These are phyloP conservation scores for Pristiophorus japonicus DNA, from an alignment of 2,113 vertebrate species.

Conservation along the genomic window DNA sequence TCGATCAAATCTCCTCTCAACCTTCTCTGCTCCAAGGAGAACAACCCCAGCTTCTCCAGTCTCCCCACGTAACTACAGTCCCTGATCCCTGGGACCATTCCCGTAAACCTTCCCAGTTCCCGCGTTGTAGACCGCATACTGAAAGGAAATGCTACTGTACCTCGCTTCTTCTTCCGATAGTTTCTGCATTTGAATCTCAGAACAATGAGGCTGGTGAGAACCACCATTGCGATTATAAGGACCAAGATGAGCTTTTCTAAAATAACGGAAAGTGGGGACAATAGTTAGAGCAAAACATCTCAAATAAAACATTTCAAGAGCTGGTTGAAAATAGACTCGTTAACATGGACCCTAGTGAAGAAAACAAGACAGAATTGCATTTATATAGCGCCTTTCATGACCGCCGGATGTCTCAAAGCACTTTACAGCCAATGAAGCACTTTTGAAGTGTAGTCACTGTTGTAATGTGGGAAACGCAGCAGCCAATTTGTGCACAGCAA, in stretches of 20 bases:
- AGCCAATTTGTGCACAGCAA: not conserved
- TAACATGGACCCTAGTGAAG: not conserved
- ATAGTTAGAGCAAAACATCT: not conserved
- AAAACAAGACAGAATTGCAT: not conserved
- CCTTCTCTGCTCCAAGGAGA: too few relatives aligned
- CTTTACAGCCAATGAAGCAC: not conserved
- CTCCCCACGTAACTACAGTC: too few relatives aligned
- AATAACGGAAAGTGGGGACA: not conserved
- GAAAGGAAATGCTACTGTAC: not conserved
- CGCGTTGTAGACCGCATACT: not conserved
- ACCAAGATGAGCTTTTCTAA: not conserved
- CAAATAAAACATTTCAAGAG: not conserved
- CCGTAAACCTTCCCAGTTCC: too few relatives aligned
- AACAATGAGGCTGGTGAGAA: slow-evolving; percentile 8
- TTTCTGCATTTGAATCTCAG: slow-evolving; percentile 18
- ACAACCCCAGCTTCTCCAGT: too few relatives aligned
- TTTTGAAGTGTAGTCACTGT: not conserved
- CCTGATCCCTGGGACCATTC: too few relatives aligned
- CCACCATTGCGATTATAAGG: not conserved
- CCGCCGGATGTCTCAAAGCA: not conserved
- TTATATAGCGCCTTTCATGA: not conserved
- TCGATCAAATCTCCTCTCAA: too few relatives aligned
- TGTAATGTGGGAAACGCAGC: not conserved
- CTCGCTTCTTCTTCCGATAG: not conserved
- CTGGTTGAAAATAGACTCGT: not conserved